Evolutionary conservation across 2,797 vertebrate genomes (phyloP).

Genomic region (Poeciliopsis presidionis): DNA sequence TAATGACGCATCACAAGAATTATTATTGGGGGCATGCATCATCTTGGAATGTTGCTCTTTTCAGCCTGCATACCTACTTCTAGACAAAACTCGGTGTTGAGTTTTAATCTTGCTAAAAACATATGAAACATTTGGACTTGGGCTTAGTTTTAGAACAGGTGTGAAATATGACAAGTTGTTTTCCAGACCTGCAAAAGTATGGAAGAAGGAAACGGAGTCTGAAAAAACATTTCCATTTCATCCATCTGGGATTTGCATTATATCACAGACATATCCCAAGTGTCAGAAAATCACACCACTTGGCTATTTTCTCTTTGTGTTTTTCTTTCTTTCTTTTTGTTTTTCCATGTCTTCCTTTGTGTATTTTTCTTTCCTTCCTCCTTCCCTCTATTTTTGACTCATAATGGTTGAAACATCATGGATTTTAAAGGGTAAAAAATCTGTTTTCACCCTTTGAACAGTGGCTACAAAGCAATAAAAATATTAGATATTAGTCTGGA

Average conservation of each 20-base stretch:
- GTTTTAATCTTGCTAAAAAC: neutral
- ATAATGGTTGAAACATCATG: neutral
- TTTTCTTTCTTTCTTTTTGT: neutral
- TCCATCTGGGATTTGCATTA: neutral
- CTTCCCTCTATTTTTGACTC: neutral
- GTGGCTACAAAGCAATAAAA: neutral
- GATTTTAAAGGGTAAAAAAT: neutral
- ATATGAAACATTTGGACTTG: neutral
- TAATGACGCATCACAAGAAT: conserved; percentile 64
- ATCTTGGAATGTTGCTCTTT: neutral
- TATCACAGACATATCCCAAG: neutral
- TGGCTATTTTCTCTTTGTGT: neutral
- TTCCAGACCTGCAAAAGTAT: neutral
- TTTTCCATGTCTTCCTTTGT: too few relatives aligned
- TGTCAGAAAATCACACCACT: neutral
- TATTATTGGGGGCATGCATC: neutral
- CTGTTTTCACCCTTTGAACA: neutral
- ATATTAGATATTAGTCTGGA: neutral
- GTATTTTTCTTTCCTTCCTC: neutral
- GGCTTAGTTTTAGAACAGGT: neutral
- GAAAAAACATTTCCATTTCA: neutral
- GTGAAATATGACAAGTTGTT: neutral
- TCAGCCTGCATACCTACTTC: neutral
- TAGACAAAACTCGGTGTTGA: neutral
- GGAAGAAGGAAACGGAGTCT: neutral